Conservation (phyloP, 2,113 vertebrate species). For the Athene noctua region DNA sequence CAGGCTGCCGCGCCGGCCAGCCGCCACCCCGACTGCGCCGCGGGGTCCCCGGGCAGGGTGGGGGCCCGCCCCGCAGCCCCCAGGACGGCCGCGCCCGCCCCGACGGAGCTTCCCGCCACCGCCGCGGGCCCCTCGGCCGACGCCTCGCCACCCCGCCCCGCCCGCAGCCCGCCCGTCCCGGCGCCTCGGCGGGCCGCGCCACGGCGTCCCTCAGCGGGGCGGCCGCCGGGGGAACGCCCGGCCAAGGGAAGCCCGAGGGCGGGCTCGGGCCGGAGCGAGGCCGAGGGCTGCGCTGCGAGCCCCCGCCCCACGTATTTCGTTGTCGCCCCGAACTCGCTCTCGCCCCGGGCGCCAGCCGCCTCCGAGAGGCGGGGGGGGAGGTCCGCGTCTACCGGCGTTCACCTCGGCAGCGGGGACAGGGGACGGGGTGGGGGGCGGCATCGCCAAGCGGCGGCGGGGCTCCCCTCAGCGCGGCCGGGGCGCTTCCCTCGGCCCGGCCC, state of each 20-base stretch:
- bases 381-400: neutral
- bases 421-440: no score
- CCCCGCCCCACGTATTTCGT: neutral
- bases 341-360: neutral
- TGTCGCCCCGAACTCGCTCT: neutral
- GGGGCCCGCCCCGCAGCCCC: no score
- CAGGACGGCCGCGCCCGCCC: neutral
- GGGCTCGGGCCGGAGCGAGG: neutral
- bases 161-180: neutral
- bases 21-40: no score
- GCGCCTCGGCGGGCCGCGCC: neutral
- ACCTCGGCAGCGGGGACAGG: neutral
- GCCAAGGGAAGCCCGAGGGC: neutral
- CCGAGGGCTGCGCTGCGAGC: neutral
- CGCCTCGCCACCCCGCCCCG: neutral
- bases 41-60: neutral
- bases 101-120: neutral
- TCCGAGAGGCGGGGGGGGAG: no score
- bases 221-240: neutral
- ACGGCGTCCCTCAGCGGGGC: neutral
- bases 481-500: neutral
- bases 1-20: neutral
- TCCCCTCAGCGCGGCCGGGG: neutral
- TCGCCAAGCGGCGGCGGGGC: fast-evolving
- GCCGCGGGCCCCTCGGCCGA: neutral